These are phyloP conservation scores for Coelopa frigida DNA, from an alignment of 1,140 invertebrate genomes.

Conservation along the genomic window DNA sequence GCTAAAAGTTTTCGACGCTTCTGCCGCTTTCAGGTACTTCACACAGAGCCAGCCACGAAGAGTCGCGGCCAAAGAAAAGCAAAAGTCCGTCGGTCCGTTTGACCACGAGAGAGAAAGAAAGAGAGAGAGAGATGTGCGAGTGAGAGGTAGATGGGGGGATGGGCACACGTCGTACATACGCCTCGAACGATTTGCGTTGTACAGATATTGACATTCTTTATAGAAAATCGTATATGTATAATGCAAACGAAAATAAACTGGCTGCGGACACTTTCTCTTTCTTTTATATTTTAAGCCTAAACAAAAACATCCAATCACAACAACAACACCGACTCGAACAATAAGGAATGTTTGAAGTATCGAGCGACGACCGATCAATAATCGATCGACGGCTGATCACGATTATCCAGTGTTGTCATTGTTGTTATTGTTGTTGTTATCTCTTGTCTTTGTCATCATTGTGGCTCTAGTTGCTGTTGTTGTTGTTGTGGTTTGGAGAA, in stretches of 20 bases:
- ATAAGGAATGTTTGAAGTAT: too few species aligned
- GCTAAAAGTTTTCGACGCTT: conserved; percentile 15
- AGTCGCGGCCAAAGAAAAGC: conserved; percentile 32
- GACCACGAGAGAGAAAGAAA: conserved; percentile 1
- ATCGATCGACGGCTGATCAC: background rate
- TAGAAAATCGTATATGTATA: conserved; percentile 14
- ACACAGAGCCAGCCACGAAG: conserved; percentile 5
- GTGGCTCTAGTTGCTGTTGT: background rate
- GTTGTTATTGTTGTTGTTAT: too few species aligned
- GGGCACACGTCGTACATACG: too few species aligned
- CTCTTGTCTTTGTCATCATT: background rate
- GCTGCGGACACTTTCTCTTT: conserved; percentile 41
- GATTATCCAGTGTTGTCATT: background rate
- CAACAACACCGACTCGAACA: too few species aligned
- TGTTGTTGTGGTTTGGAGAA: too few species aligned
- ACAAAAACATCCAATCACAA: background rate
- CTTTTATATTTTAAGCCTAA: conserved; percentile 17
- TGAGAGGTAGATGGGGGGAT: too few species aligned
- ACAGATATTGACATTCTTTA: conserved; percentile 41
- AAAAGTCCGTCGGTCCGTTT: conserved; percentile 24
- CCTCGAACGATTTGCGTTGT: conserved; percentile 26
- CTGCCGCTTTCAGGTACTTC: background rate
- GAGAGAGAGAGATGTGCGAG: conserved; percentile 3
- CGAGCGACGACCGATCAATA: background rate
- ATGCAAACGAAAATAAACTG: conserved; percentile 29